Conservation (phyloP, 37 sponge, comb jelly and placozoan genomes). For the Bolinopsis microptera region DNA sequence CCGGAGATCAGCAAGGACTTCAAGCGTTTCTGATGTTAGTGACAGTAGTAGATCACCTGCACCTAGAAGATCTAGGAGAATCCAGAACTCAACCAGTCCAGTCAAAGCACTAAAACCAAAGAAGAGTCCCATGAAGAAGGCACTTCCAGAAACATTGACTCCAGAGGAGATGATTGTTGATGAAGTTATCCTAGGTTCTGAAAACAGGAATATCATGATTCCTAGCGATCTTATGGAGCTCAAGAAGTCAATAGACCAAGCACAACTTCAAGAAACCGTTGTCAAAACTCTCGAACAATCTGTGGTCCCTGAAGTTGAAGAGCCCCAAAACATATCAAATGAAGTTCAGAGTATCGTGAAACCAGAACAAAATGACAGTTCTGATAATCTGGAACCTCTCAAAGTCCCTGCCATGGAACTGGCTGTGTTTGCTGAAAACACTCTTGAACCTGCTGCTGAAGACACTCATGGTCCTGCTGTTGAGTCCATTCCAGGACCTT, state of each 20-base stretch:
- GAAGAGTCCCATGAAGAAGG: neutral
- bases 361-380: no score
- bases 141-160: neutral
- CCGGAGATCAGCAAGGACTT: neutral
- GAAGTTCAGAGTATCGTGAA: no score
- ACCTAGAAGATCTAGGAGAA: neutral
- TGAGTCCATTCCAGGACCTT: neutral
- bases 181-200: neutral
- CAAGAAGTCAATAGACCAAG: neutral
- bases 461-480: no score
- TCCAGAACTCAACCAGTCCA: neutral
- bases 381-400: neutral
- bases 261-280: neutral
- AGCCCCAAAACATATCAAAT: neutral
- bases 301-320: neutral
- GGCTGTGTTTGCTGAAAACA: neutral
- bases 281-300: neutral
- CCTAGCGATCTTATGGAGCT: neutral
- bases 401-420: neutral
- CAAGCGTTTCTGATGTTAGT: neutral
- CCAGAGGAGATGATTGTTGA: no score
- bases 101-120: neutral
- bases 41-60: neutral
- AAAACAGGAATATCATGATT: neutral
- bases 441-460: neutral